Base-by-base conservation (phyloP, 2,888 invertebrate species). In the Polyommatus icarus region DNA sequence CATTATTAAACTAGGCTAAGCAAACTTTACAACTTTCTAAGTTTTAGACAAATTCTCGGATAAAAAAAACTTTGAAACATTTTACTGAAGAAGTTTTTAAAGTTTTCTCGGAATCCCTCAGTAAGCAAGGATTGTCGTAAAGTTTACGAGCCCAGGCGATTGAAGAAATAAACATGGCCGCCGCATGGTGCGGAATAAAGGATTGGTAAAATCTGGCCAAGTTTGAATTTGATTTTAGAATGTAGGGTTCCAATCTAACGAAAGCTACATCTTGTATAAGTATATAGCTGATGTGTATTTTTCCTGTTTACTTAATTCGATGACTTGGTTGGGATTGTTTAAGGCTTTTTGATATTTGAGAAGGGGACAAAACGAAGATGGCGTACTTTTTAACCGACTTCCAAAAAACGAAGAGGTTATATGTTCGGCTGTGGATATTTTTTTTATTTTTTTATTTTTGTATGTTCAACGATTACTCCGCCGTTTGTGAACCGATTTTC, bases 41-140 rank as follows among this genome's bases (percentile, higher is more conserved):
- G 54, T 54, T 54, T 18, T 12, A 54, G 54, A 54, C 18, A 18
- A 54, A 54, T 5, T 12, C 46, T 12, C 18, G 5, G 54, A 18
- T 18, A 54, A 54, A 54, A 57, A 59, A 59, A 59, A 59, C 8
- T 59, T 20, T n/a, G n/a, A n/a, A 59, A 20, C 10, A 59, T 59
- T 59, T 20, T 8, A 59, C n/a, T 20, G 3, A 0, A 59, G 18
- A 20, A 20, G 20, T 59, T 59, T 20, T 59, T 10, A 20, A n/a
- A 59, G 59, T 59, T 59, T 59, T 59, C 59, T 20, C 20, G 59
- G 20, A 59, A 59, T 59, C 59, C 20, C 20, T 20, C 59, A 59
- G 59, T 59, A 59, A 59, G 59, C 59, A 59, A 59, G 59, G 59
- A 59, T 20, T 8, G 59, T 59, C 59, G 59, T 59, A 59, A 59